Evolutionary conservation across 2,113 vertebrate species (phyloP), one percentile per base, ranked within the genome.

Genomic region (Romanogobio albipinnatus): DNA sequence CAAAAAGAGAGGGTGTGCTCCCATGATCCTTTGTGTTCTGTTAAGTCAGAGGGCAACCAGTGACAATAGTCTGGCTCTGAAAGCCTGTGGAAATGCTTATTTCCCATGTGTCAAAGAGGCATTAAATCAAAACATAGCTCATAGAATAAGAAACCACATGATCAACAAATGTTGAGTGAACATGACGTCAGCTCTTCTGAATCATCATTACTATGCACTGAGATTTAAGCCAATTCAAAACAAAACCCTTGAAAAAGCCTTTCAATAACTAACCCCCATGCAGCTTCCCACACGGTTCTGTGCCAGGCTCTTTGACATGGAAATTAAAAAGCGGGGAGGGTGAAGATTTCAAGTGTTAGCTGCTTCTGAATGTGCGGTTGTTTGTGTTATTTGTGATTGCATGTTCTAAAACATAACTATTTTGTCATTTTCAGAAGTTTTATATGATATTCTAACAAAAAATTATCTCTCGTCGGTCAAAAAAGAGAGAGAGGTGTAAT

Each of bases 291-390:
- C 56, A 73, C 81, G 78, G 81, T 61, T 73, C 64, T 84, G 10
- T 59, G 76, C 76, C 14, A 80, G 76, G 26, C 64, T 86, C 86
- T 86, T 89, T 89, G 45, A 86, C 76, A 89, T 89, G 88, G 66
- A 84, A 89, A 89, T 87, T 66, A 39, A 82, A 87, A 86, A 64
- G 53, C 71, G 56, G 83, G 74, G 74, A 80, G 84, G 83, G 49
- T 24, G 22, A 59, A 75, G 19, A 17, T 58, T 53, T 11, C 76
- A 61, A 68, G 81, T 26, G 39, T 61, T 43, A 80, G 70, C 83
- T 58, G 78, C 43, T 71, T 29, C 49, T 56, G 45, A 84, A 83
- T 81, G 10, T 71, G 75, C 71, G 33, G 9, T 7, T 51, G 62
- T 56, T 71, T 39, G 47, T 24, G 80, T 39, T 39, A 24, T 64